Percentiles rank a stretch among this genome's conserved stretches.
These are phyloP conservation scores for Amphiura filiformis DNA, from an alignment of 35 echinoderm and acorn worm genomes.

Conservation along the genomic window DNA sequence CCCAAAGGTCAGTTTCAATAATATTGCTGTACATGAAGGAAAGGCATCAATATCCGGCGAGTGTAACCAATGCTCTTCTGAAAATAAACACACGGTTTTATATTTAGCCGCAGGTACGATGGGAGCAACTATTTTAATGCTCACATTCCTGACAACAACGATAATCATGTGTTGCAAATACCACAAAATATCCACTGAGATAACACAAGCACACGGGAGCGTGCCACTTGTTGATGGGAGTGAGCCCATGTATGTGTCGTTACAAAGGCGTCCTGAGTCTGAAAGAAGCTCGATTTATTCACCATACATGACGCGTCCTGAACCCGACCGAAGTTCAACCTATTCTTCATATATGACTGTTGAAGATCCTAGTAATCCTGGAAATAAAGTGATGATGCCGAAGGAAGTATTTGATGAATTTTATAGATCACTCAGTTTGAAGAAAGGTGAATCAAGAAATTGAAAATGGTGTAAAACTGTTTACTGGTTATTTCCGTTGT, in stretches of 20 bases:
- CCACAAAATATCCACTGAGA: neutral
- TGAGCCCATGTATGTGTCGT: neutral
- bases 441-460: neutral
- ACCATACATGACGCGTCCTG: too few relatives aligned
- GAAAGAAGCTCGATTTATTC: too few relatives aligned
- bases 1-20: too few relatives aligned
- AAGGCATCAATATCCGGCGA: neutral
- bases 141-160: neutral
- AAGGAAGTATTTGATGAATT: neutral
- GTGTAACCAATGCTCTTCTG: neutral
- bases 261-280: neutral
- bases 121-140: neutral
- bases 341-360: neutral
- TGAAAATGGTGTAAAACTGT: too few relatives aligned
- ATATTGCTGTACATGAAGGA: too few relatives aligned
- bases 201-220: neutral
- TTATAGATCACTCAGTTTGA: neutral
- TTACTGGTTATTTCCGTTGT: too few relatives aligned
- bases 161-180: neutral
- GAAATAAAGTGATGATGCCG: neutral
- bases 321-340: too few relatives aligned
- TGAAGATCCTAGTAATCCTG: constrained; percentile 2
- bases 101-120: neutral
- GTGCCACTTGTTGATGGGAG: neutral
- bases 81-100: neutral